Evolutionary conservation across 2,797 vertebrate species (phyloP).

Genomic region (Kryptolebias ocellatus): DNA sequence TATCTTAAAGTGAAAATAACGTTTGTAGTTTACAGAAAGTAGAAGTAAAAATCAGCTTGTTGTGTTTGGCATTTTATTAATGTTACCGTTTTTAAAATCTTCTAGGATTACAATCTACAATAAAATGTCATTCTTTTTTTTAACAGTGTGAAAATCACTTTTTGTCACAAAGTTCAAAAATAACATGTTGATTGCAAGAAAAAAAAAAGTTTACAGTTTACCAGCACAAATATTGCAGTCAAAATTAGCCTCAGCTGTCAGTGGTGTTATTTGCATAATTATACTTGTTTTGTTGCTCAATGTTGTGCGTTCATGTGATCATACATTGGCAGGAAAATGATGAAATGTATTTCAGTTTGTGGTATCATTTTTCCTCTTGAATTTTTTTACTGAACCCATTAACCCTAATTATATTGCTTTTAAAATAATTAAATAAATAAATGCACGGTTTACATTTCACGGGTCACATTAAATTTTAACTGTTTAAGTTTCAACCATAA

Average conservation of each 20-base stretch:
- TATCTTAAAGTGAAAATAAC: too few relatives aligned
- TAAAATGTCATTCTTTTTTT: too few relatives aligned
- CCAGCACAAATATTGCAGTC: conserved; percentile 44
- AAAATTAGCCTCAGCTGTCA: conserved; percentile 51
- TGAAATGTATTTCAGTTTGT: conserved; percentile 48
- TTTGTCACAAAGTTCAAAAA: conserved; percentile 70
- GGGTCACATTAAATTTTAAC: too few relatives aligned
- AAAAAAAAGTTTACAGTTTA: conserved; percentile 21
- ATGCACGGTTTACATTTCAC: too few relatives aligned
- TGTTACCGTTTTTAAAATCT: too few relatives aligned
- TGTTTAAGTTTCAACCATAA: conserved; percentile 23
- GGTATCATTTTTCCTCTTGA: conserved; percentile 53
- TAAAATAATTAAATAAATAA: conserved; percentile 2
- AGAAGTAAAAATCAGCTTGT: too few relatives aligned
- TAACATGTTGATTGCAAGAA: conserved; percentile 22
- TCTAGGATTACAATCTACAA: too few relatives aligned
- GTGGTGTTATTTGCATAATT: conserved; percentile 59
- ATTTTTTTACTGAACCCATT: conserved; percentile 36
- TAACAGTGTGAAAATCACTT: conserved; percentile 53
- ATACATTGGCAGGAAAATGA: conserved; percentile 45
- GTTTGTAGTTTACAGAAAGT: too few relatives aligned
- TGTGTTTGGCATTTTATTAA: too few relatives aligned
- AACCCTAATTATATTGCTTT: conserved; percentile 11
- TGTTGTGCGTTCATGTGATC: conserved; percentile 53
- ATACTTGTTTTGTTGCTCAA: conserved; percentile 55